Evolutionary conservation across 2,888 invertebrate genomes (phyloP).

Genomic region (Matsumyia berberina): DNA sequence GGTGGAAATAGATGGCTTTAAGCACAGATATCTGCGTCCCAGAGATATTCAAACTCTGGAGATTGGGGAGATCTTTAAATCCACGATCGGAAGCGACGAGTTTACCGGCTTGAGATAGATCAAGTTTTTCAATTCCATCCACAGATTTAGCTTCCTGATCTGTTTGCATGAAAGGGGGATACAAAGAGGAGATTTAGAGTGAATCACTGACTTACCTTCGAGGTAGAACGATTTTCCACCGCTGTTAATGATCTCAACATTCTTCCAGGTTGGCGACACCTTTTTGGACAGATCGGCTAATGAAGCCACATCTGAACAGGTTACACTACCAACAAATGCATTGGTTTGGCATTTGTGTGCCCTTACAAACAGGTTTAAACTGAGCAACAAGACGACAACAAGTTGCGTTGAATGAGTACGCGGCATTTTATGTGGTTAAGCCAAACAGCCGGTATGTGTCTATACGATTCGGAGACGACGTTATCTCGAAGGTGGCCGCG

Average conservation of each 20-base stretch:
- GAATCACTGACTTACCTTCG: conserved; percentile 48
- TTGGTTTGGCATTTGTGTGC: conserved; percentile 25
- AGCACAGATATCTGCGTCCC: conserved; percentile 78
- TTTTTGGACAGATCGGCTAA: conserved; percentile 51
- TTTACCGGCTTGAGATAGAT: conserved; percentile 79
- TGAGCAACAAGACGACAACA: conserved; percentile 12
- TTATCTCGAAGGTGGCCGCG: neutral
- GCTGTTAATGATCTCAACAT: conserved; percentile 67
- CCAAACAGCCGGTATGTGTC: neutral
- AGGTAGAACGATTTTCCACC: conserved; percentile 47
- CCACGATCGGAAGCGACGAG: conserved; percentile 78
- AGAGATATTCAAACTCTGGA: conserved; percentile 81
- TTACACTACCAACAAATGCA: neutral
- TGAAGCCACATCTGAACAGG: conserved; percentile 54
- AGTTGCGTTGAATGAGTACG: neutral
- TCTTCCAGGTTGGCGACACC: conserved; percentile 58
- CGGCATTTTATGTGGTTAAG: conserved; percentile 15
- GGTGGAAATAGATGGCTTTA: conserved; percentile 77
- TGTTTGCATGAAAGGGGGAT: conserved; percentile 2
- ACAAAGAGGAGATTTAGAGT: neutral
- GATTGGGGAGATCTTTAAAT: conserved; percentile 78
- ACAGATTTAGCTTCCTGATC: conserved; percentile 71
- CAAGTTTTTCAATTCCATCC: conserved; percentile 75
- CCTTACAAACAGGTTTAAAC: conserved; percentile 12
- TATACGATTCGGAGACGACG: neutral